Evolutionary conservation across 2,888 invertebrate genomes (phyloP).

Genomic region (Pterostichus niger): DNA sequence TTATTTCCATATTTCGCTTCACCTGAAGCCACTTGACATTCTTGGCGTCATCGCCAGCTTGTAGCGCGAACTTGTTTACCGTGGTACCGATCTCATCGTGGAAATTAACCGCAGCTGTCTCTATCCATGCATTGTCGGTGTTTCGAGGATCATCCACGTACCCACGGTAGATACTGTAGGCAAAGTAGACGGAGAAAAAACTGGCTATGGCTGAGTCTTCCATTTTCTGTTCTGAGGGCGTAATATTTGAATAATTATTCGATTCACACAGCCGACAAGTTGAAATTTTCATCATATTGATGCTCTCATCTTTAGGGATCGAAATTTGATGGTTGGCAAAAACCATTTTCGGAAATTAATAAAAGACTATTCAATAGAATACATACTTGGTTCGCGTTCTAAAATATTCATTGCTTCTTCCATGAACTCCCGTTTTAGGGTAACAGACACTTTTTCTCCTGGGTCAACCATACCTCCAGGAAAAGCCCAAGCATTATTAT

Average conservation of each 20-base stretch:
- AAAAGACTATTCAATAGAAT: no score
- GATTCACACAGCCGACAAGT: no score
- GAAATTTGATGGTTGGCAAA: no score
- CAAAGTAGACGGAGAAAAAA: constrained; percentile 81
- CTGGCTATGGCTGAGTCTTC: constrained; percentile 77
- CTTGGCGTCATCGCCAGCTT: constrained; percentile 95
- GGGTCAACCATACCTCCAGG: constrained; percentile 98
- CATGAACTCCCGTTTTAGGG: constrained; percentile 94
- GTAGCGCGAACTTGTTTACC: constrained; percentile 85
- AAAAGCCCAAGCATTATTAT: constrained; percentile 95
- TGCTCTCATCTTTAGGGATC: no score
- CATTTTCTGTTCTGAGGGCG: constrained; percentile 72
- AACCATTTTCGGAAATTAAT: no score
- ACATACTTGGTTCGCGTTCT: constrained; percentile 78
- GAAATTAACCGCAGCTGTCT: constrained; percentile 95
- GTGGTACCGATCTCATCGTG: constrained; percentile 89
- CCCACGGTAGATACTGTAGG: constrained; percentile 89
- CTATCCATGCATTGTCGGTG: constrained; percentile 99
- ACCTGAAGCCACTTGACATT: constrained; percentile 94
- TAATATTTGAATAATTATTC: constrained; percentile 13
- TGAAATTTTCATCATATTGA: constrained; percentile 28
- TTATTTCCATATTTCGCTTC: constrained; percentile 82
- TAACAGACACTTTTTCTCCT: constrained; percentile 89
- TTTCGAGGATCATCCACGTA: constrained; percentile 99
- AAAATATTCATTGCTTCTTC: constrained; percentile 94